Conservation (phyloP, 64 coral and sea anemone genomes). For the Pocillopora verrucosa region DNA sequence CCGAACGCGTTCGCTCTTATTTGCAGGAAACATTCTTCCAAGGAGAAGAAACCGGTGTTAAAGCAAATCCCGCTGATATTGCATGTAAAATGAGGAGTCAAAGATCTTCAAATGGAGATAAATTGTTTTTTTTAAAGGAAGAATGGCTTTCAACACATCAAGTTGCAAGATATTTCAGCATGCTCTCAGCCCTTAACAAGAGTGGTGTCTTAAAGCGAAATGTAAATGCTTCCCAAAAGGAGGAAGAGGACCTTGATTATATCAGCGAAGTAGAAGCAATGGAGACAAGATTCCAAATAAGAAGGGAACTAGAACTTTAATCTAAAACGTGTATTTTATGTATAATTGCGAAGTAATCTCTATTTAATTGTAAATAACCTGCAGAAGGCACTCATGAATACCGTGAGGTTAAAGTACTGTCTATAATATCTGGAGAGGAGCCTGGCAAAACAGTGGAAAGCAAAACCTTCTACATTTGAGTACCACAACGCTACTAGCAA, state of each 20-base stretch:
- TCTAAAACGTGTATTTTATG: background rate
- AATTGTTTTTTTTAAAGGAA: constrained; percentile 8
- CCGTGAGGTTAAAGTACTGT: background rate
- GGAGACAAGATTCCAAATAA: constrained; percentile 13
- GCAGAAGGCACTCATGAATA: background rate
- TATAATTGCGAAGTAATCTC: background rate
- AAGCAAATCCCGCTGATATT: constrained; percentile 22
- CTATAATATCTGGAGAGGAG: constrained; percentile 17
- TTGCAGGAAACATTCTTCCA: constrained; percentile 25
- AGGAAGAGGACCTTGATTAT: constrained; percentile 13
- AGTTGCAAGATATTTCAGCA: constrained; percentile 29
- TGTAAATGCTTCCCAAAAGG: background rate
- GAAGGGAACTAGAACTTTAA: constrained; percentile 20
- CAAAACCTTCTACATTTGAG: background rate
- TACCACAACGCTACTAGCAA: background rate
- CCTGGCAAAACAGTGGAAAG: constrained; percentile 22
- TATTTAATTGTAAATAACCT: background rate
- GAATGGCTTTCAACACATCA: constrained; percentile 26
- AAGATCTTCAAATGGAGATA: background rate
- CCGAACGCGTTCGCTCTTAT: background rate
- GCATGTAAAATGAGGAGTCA: constrained; percentile 19
- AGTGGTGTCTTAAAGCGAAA: background rate
- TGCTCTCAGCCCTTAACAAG: constrained; percentile 3
- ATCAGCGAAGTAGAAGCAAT: constrained; percentile 9
- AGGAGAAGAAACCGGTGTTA: constrained; percentile 20